These are phyloP conservation scores for Synergus japonicus DNA, from an alignment of 2,888 invertebrate species.

Conservation along the genomic window DNA sequence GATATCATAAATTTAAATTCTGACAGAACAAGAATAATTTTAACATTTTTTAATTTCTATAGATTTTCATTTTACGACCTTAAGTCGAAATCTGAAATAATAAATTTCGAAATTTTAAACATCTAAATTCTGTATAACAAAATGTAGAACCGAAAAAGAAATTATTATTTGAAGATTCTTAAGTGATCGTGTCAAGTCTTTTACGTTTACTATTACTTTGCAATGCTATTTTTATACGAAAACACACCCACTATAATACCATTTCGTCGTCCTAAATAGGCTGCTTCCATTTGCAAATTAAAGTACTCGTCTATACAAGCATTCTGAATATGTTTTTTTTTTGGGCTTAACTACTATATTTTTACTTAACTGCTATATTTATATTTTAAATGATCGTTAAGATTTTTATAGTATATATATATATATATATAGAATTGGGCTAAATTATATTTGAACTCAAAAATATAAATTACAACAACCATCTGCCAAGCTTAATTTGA, in stretches of 20 bases:
- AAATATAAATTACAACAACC: too few relatives aligned
- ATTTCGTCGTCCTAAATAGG: conserved; percentile 8
- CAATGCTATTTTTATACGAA: conserved; percentile 15
- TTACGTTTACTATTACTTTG: conserved; percentile 15
- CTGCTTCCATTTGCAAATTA: conserved; percentile 29
- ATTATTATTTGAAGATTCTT: not conserved
- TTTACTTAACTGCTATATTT: not conserved
- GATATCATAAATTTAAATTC: too few relatives aligned
- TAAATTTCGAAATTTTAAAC: not conserved
- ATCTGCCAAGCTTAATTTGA: too few relatives aligned
- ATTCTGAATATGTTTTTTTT: conserved; percentile 1
- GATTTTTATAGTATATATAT: too few relatives aligned
- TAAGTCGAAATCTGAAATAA: not conserved
- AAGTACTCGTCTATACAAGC: not conserved
- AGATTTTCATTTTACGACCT: not conserved
- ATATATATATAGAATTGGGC: too few relatives aligned
- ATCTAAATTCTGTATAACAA: too few relatives aligned
- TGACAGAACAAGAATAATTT: too few relatives aligned
- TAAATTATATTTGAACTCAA: too few relatives aligned
- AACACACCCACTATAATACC: conserved; percentile 22
- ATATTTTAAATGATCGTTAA: not conserved
- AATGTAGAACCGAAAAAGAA: not conserved
- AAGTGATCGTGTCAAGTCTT: conserved; percentile 26
- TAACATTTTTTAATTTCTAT: too few relatives aligned
- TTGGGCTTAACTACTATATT: not conserved